Evolutionary conservation across 2,888 invertebrate genomes (phyloP).

Genomic region (Parelbella ahira): DNA sequence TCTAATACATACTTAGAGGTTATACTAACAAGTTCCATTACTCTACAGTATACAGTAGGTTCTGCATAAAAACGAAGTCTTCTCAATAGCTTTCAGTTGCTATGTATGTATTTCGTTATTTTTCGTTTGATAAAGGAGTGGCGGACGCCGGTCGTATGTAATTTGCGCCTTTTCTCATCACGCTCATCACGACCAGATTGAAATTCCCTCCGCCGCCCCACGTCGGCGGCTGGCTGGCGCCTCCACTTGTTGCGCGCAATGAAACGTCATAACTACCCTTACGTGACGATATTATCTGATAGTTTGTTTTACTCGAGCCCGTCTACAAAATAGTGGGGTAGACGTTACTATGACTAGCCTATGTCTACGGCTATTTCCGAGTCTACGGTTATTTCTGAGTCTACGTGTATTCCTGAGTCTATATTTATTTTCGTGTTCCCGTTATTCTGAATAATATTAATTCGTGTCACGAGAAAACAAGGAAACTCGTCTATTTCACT

Average conservation of each 20-base stretch:
- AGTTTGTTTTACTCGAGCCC: slow-evolving; percentile 44
- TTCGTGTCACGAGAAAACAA: too few species aligned
- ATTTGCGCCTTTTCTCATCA: slow-evolving; percentile 69
- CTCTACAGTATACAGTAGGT: too few species aligned
- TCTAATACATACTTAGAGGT: too few species aligned
- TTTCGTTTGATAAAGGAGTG: slow-evolving; percentile 20
- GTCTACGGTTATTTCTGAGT: too few species aligned
- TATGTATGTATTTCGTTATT: slow-evolving; percentile 16
- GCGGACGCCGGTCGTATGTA: slow-evolving; percentile 51
- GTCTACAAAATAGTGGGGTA: slow-evolving; percentile 24
- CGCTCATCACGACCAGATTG: slow-evolving; percentile 72
- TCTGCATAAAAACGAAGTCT: too few species aligned
- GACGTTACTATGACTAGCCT: slow-evolving; percentile 18
- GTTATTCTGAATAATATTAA: too few species aligned
- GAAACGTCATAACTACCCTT: slow-evolving; percentile 69
- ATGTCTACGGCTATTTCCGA: background rate
- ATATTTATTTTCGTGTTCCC: too few species aligned
- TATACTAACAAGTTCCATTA: too few species aligned
- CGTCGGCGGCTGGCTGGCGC: slow-evolving; percentile 62
- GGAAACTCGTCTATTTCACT: too few species aligned
- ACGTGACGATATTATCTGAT: slow-evolving; percentile 59
- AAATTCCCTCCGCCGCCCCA: slow-evolving; percentile 65
- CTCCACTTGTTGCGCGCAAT: slow-evolving; percentile 65
- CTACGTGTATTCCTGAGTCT: too few species aligned
- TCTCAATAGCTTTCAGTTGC: too few species aligned